Evolutionary conservation across 1,140 invertebrate species (phyloP).

Genomic region (Brachionus manjavacas): DNA sequence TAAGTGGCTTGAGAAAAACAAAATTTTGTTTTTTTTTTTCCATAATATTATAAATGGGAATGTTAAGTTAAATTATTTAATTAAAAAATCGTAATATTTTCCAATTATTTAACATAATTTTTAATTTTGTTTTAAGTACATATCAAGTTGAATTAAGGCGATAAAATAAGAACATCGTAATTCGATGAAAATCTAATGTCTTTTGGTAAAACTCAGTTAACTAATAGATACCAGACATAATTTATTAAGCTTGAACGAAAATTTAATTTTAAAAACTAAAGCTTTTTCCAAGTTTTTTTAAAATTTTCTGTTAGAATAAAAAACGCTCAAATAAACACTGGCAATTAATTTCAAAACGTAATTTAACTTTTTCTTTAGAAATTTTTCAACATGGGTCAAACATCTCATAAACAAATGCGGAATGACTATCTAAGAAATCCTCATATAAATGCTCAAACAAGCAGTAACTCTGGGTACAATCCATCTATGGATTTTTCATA

Average conservation of each 20-base stretch:
- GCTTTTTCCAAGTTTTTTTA: background rate
- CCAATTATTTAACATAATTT: background rate
- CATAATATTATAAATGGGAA: background rate
- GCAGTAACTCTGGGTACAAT: background rate
- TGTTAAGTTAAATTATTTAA: background rate
- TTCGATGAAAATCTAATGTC: background rate
- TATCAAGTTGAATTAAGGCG: background rate
- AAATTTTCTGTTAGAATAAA: background rate
- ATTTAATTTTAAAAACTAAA: background rate
- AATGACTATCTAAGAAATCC: constrained; percentile 29
- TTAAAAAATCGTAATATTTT: background rate
- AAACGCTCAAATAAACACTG: background rate
- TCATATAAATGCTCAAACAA: background rate
- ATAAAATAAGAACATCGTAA: background rate
- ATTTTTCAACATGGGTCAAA: background rate
- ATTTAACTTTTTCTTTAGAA: background rate
- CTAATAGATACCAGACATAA: background rate
- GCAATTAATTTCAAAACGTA: background rate
- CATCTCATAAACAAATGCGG: constrained; percentile 30
- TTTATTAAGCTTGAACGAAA: background rate
- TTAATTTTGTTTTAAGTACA: background rate
- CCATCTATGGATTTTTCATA: background rate
- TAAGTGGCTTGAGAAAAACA: background rate
- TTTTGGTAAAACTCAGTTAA: background rate
- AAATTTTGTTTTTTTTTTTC: background rate